Base-by-base conservation (phyloP, 2,113 vertebrate species). In the Syrmaticus mikado region DNA sequence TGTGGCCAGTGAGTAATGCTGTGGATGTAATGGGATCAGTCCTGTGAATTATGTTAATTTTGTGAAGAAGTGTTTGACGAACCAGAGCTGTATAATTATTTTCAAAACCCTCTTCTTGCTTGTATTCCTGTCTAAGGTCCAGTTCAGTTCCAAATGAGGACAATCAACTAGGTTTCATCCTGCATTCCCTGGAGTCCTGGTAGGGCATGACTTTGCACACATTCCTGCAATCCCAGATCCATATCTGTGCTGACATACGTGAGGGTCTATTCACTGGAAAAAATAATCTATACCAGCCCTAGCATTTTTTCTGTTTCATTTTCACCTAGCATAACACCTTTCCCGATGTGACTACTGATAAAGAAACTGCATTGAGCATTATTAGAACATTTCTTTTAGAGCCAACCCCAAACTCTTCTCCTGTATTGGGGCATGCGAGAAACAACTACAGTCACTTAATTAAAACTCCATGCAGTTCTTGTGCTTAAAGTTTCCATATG, bases 1-100 rank as follows among this genome's bases (percentile, higher is more conserved):
- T 82, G 76, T 66, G 71, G 77, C 64, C 64, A 80, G 6, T 43
- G 62, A 60, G 40, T 77, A 75, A 80, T 78, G 57, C 43, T 87
- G 43, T 94, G 52, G 61, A 72, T 90, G 87, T 86, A 68, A 89
- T 80, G 36, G 64, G 15, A 57, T 92, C 52, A 10, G 46, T 92
- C 48, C 46, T 65, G 52, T 90, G 82, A 61, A 43, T 83, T 14
- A 65, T 72, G 36, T 57, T 85, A 75, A 82, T 88, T 94, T 75
- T 92, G 61, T 68, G n/a, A 81, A 67, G 46, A 86, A 57, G 45
- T 41, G 6, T 70, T 62, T 77, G 74, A 85, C 65, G 48, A 48
- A 61, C 65, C 20, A 74, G 38, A 83, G n/a, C 25, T 65, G 11
- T 87, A 7, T 45, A 68, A 75, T 71, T 83, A 55, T 81, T 92